Conservation (phyloP, 2,888 invertebrate species). For the Cephus nigrinus region DNA sequence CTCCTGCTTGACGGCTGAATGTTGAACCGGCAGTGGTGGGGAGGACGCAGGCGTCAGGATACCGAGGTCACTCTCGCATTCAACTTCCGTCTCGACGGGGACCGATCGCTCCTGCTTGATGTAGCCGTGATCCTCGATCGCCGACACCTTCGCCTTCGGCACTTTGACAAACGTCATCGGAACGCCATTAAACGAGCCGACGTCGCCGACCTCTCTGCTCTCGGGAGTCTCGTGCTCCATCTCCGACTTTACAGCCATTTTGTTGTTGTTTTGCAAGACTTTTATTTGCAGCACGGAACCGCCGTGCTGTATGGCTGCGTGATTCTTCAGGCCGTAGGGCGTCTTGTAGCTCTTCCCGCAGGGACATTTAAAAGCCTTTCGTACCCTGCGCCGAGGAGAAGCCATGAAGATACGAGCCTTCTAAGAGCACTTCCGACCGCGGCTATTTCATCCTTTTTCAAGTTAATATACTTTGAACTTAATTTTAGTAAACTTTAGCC, state of each 20-base stretch:
- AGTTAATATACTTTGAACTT: background rate
- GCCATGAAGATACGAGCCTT: background rate
- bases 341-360: conserved; percentile 91
- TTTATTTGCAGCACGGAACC: conserved; percentile 37
- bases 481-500: background rate
- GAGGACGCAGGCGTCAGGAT: conserved; percentile 59
- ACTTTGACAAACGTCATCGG: conserved; percentile 29
- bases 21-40: conserved; percentile 40
- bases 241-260: conserved; percentile 17
- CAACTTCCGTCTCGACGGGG: conserved; percentile 34
- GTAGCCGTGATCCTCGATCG: conserved; percentile 57
- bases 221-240: conserved; percentile 10
- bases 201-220: background rate
- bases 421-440: background rate
- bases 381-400: conserved; percentile 69
- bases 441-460: background rate
- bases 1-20: conserved; percentile 30
- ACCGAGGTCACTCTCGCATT: conserved; percentile 48
- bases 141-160: conserved; percentile 43
- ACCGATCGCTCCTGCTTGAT: conserved; percentile 45
- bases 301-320: conserved; percentile 69
- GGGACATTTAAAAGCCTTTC: conserved; percentile 84
- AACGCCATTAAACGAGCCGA: conserved; percentile 17
- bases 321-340: conserved; percentile 81
- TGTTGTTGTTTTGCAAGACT: conserved; percentile 16